Base-by-base conservation (phyloP, 2,888 invertebrate genomes). In the Hemithea aestivaria region DNA sequence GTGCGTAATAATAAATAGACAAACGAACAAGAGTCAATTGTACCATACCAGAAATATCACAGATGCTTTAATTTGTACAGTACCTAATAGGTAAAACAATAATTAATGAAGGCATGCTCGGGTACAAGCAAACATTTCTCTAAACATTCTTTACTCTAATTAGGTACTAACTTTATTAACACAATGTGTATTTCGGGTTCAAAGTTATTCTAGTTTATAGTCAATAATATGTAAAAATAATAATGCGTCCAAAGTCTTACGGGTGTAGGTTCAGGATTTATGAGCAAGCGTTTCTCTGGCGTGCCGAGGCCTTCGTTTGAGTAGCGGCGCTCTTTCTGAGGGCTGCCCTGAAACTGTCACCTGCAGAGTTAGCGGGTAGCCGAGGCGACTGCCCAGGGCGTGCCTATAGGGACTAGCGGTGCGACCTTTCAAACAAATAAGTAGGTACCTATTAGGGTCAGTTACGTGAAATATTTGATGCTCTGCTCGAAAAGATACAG, bases 251-350 rank as follows among this genome's bases (percentile, higher is more conserved):
- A 27, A 39, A 28, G 26, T 41, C 88, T 87, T 87, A 88, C 88
- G 73, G 87, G 83, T 61, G 87, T 76, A 39, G 77, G 76, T 46
- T 88, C 87, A 53, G 87, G 87, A 65, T 87, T 82, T 66, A 88
- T 78, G 66, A 88, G 85, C 74, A 88, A 80, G 67, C 85, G 74
- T 71, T 85, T 87, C 73, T 88, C 88, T 59, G 88, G 88, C 58
- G 85, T 68, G 62, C 66, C 80, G 43, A 72, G 71, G 47, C 71
- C 87, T 53, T 85, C 85, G 53, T 66, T 75, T 45, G 87, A 88
- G 62, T 82, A 87, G 61, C 83, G 81, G 42, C 81, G 80, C 51
- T 85, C 84, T 68, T 79, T 79, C 64, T 64, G 66, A 66, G 87
- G 87, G 60, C 85, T 85, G 72, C 62, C 76, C 87, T 87, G 87